Evolutionary conservation across 2,797 vertebrate genomes (phyloP), one percentile per base, ranked within the genome.

Genomic region (Sebastes oblongus): DNA sequence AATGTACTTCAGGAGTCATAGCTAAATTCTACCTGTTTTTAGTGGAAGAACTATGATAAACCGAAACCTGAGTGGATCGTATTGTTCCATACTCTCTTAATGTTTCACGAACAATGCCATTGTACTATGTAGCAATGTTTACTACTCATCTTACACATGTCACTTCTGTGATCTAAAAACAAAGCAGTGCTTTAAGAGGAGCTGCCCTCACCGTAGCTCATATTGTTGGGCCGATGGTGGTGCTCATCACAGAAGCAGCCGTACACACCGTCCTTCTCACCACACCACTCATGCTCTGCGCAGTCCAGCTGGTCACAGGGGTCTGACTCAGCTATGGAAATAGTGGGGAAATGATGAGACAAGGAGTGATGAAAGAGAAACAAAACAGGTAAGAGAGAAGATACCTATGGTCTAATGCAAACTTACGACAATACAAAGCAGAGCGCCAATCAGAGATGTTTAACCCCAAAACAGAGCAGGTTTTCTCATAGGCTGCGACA

Each of bases 171-270:
- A 55, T 42, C 20, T 8, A 4, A 7, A 52, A 61, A 16, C 7
- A 59, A 59, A 32, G 2, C 3, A 29, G 4, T 29, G 22, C 13
- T 55, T 68, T 30, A 11, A 36, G 11, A 20, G 1, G 8, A 74
- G 3, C 6, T 60, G 25, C 4, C 1, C 55, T 67, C 65, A 94
- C 92, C 88, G 1, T 89, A 94, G 62, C 83, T 95, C 89, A 67
- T 96, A 95, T 72, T 84, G 71, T 92, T 86, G n/a, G 18, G n/a
- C 1, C 80, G 71, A 27, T 77, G 29, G 55, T 89, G 66, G 55
- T 80, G 12, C 8, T 92, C 86, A 42, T 94, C 78, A 80, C 94
- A 95, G 78, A 89, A 91, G 67, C 94, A 95, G 73, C 89, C 92
- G 0, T 89, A 86, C 8, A 92, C 73, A 1, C 89, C 87, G 0